These are phyloP conservation scores for Peromyscus attwateri DNA, from an alignment of 2,797 vertebrate genomes.

Conservation along the genomic window DNA sequence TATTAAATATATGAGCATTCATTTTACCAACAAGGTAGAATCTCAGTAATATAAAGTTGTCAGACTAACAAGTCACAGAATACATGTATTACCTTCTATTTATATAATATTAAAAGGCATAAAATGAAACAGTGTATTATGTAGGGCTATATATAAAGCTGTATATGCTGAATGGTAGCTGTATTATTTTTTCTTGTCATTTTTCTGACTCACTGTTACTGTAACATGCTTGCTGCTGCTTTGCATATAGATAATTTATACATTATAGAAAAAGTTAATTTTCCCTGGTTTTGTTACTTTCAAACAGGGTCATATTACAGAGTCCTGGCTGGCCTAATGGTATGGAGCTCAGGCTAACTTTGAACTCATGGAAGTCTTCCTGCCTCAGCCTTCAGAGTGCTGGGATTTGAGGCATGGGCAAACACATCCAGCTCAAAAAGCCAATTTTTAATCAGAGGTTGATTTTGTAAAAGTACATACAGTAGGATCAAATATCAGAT, in stretches of 20 bases:
- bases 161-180: not conserved
- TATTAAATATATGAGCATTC: not conserved
- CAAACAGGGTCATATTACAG: not conserved
- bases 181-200: not conserved
- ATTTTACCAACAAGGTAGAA: not conserved
- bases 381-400: not conserved
- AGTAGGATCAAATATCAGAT: not conserved
- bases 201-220: conserved; percentile 17
- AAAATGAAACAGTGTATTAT: not conserved
- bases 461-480: not conserved
- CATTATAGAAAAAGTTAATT: not conserved
- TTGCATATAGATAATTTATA: conserved; percentile 24
- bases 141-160: not conserved
- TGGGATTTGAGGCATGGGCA: not conserved
- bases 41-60: not conserved
- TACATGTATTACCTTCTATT: not conserved
- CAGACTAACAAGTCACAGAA: not conserved
- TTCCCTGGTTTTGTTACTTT: conserved; percentile 5
- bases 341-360: not conserved
- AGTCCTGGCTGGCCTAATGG: not conserved
- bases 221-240: not conserved
- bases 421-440: not conserved
- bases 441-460: conserved; percentile 1
- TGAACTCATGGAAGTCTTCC: not conserved
- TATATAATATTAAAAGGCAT: not conserved